Evolutionary conservation across 2,888 invertebrate genomes (phyloP), one percentile per base, ranked within the genome.

Genomic region (Orchesella flavescens): DNA sequence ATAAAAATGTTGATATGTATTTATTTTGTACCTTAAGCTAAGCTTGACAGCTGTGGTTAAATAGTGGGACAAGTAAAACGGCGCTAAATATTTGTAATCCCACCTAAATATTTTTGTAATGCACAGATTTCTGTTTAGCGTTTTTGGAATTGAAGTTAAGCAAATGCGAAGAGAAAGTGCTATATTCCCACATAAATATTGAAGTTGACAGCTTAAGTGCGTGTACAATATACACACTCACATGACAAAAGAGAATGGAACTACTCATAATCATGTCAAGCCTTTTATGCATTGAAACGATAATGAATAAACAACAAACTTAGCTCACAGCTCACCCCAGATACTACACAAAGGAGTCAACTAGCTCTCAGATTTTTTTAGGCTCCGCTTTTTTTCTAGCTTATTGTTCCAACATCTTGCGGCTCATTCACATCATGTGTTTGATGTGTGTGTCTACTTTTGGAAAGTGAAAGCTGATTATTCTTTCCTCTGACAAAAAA

Each of bases 401-500:
- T 34, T 19, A 46, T 61, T 63, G 61, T 74, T 49, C 63, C 24
- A 61, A 12, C 21, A 34, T 34, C 34, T 34, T 34, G 34, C 34
- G 34, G 61, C 21, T 21, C 19, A 21, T 49, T 49, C 53, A 74
- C 13, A 44, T 44, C 19, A n/a, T 65, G 43, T 65, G 65, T 13
- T 34, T 34, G 55, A 34, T 34, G 34, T 34, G 34, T 4, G 34
- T 34, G 7, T 2, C 34, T n/a, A n/a, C n/a, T n/a, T n/a, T n/a
- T 34, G 34, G 34, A 34, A 72, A 72, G 72, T 72, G 72, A 72
- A 72, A 72, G 72, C 72, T 72, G 72, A 72, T 72, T 72, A 57
- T 72, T 72, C 55, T 43, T 34, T 66, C 15, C 17, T 34, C 44
- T 44, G 34, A 34, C 34, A 34, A 34, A 34, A 34, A n/a, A n/a